phyloP scores from a whole-genome alignment of 2,888 invertebrate genomes.

The Thereva nobilitata region DNA sequence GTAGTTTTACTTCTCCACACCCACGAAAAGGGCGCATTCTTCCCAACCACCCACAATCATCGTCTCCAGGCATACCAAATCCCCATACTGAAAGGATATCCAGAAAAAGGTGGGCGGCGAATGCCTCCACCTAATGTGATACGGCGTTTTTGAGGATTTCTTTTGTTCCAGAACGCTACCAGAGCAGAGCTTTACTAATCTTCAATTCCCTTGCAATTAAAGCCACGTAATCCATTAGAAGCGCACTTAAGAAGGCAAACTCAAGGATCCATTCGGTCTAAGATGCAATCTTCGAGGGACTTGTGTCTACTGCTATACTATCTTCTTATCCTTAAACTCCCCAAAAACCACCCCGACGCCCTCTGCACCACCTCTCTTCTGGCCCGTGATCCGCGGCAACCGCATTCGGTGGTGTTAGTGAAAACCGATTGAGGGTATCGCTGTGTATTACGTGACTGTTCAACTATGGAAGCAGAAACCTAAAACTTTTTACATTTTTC shows the following conservation, averaged over 20 bases:
- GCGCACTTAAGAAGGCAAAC: conserved; percentile 18
- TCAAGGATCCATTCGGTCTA: not conserved
- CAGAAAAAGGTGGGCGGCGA: too few relatives aligned
- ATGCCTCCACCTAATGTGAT: not conserved
- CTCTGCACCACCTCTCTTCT: not conserved
- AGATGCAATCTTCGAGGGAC: conserved; percentile 5
- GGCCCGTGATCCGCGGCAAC: too few relatives aligned
- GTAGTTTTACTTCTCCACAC: conserved; percentile 5
- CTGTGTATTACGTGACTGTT: conserved; percentile 8
- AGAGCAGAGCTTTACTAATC: conserved; percentile 23
- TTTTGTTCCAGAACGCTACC: conserved; percentile 2
- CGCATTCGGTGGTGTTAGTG: too few relatives aligned
- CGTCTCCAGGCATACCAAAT: too few relatives aligned
- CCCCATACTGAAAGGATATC: too few relatives aligned
- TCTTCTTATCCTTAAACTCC: not conserved
- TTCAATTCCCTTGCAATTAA: conserved; percentile 42
- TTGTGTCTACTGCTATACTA: conserved; percentile 9
- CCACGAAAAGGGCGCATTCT: too few relatives aligned
- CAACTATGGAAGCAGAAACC: not conserved
- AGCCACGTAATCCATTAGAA: conserved; percentile 43
- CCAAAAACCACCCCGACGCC: conserved; percentile 5
- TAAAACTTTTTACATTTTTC: conserved; percentile 32
- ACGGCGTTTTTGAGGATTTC: conserved; percentile 7
- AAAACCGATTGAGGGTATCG: not conserved
- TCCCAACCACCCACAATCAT: too few relatives aligned